These are phyloP conservation scores for Microhierax caerulescens DNA, from an alignment of 2,797 vertebrate genomes.

Conservation along the genomic window DNA sequence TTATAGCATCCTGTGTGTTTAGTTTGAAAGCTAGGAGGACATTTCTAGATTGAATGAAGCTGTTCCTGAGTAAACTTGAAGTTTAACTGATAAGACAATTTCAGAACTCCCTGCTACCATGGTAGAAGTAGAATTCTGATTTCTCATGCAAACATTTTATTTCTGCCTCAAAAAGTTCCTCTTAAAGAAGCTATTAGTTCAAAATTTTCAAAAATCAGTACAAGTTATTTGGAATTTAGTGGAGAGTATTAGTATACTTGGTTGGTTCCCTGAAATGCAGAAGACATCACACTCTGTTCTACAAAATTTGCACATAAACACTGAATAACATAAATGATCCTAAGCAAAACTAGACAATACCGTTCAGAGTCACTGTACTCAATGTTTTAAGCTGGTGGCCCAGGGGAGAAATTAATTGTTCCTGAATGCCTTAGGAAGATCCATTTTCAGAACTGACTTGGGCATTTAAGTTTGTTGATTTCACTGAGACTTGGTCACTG, in stretches of 20 bases:
- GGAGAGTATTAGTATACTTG: background rate
- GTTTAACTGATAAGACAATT: background rate
- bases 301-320: background rate
- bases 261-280: background rate
- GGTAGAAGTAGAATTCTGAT: background rate
- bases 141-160: background rate
- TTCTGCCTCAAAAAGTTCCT: background rate
- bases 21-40: background rate
- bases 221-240: background rate
- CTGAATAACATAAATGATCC: background rate
- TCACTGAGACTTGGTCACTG: background rate
- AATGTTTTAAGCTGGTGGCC: background rate
- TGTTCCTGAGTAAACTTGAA: background rate
- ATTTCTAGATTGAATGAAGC: background rate
- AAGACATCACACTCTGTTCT: background rate
- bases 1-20: background rate
- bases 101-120: background rate
- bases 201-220: background rate
- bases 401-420: background rate
- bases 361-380: background rate
- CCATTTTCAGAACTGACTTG: background rate
- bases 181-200: background rate
- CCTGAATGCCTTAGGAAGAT: background rate
- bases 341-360: background rate
- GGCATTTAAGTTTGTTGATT: conserved; percentile 25